phyloP scores from a whole-genome alignment of 2,797 vertebrate genomes.

The Odontamblyopus rebecca region DNA sequence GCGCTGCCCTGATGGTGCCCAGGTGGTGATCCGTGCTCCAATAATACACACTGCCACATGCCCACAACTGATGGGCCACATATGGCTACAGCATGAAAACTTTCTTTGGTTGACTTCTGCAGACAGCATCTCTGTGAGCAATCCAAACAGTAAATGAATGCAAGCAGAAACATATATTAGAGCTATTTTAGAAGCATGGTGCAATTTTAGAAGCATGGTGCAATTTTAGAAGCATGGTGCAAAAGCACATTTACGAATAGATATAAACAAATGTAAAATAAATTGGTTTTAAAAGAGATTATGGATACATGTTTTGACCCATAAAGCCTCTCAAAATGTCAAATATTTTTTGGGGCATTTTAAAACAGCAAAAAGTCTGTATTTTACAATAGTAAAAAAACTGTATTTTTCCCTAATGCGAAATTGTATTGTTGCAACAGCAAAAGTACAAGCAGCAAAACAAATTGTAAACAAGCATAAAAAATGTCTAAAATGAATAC shows the following conservation, averaged over 20 bases:
- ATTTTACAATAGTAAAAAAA: no score
- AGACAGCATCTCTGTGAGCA: conserved; percentile 1
- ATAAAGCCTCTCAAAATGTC: no score
- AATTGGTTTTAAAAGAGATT: background rate
- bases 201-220: no score
- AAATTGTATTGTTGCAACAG: no score
- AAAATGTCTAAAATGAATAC: background rate
- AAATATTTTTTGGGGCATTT: no score
- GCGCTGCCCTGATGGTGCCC: conserved; percentile 60
- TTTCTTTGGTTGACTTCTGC: conserved; percentile 27
- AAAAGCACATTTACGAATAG: background rate
- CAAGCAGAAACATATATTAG: background rate
- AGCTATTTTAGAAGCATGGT: background rate
- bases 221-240: background rate
- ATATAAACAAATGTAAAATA: background rate
- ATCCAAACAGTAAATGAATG: background rate
- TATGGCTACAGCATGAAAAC: conserved; percentile 26
- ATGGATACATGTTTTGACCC: no score
- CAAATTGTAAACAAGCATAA: no score
- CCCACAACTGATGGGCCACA: conserved; percentile 23
- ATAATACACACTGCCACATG: conserved; percentile 53
- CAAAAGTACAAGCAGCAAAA: no score
- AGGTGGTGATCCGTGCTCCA: conserved; percentile 54
- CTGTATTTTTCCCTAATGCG: no score
- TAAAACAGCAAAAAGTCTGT: no score